A percentile compares a stretch with the other conserved stretches of the same genome.
These are phyloP conservation scores for Hylaea fasciaria DNA, from an alignment of 2,888 invertebrate species.

Conservation along the genomic window DNA sequence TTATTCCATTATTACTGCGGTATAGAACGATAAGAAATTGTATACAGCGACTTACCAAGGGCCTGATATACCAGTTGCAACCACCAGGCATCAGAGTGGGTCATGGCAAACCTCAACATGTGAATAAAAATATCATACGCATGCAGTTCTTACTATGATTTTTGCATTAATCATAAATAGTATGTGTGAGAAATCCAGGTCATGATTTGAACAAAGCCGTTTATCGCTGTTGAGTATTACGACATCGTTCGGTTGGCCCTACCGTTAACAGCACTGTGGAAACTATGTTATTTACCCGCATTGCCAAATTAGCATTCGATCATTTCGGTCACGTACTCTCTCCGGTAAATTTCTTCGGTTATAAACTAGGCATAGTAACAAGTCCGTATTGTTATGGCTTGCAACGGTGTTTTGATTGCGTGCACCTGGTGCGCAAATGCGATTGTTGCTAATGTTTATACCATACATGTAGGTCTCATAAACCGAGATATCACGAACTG, in stretches of 20 bases:
- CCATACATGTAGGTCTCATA: conserved; percentile 40
- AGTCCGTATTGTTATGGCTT: conserved; percentile 50
- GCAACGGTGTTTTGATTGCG: conserved; percentile 61
- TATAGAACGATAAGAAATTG: conserved; percentile 46
- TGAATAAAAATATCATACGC: conserved; percentile 41
- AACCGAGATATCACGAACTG: conserved; percentile 60
- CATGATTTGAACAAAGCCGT: conserved; percentile 13
- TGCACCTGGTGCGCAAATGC: conserved; percentile 66
- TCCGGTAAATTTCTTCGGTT: conserved; percentile 34
- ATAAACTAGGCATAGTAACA: conserved; percentile 48
- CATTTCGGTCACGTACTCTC: conserved; percentile 19
- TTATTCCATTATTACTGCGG: conserved; percentile 35
- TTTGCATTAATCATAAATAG: conserved; percentile 5
- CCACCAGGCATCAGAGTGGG: conserved; percentile 48
- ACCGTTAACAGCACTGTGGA: background rate
- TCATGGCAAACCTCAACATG: conserved; percentile 52
- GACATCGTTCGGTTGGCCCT: background rate
- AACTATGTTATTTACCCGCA: conserved; percentile 8
- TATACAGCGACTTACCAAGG: conserved; percentile 37
- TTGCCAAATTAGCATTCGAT: background rate
- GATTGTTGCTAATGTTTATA: conserved; percentile 54
- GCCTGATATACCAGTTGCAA: conserved; percentile 48
- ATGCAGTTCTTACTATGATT: conserved; percentile 21
- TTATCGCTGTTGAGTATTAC: background rate
- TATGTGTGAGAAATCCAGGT: conserved; percentile 14